phyloP scores from a whole-genome alignment of 2,888 invertebrate genomes.

The Tricholauxania praeusta region DNA sequence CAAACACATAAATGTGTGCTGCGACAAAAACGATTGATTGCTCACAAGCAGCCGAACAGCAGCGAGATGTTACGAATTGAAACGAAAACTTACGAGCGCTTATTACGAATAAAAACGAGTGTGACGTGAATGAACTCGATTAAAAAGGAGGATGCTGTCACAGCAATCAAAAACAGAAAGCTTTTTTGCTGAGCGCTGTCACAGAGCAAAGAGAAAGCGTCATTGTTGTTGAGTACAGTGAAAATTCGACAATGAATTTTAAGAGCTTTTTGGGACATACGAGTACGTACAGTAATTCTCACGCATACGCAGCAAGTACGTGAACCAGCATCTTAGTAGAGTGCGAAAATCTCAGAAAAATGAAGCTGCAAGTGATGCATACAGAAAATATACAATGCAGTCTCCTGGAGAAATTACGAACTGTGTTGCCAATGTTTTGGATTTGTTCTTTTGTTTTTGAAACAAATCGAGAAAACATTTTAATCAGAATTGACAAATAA shows the following conservation, averaged over 20 bases:
- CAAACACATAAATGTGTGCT: background rate
- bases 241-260: background rate
- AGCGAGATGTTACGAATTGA: conserved; percentile 1
- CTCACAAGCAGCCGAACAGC: conserved; percentile 10
- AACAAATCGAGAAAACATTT: too few species aligned
- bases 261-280: conserved; percentile 47
- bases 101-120: conserved; percentile 35
- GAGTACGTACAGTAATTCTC: conserved; percentile 12
- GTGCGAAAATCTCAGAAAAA: too few species aligned
- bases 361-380: conserved; percentile 21
- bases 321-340: too few species aligned
- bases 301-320: conserved; percentile 36
- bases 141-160: conserved; percentile 6
- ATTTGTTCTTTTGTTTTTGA: too few species aligned
- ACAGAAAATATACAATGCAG: conserved; percentile 32
- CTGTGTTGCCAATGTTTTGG: too few species aligned
- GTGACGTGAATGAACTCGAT: conserved; percentile 25
- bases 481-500: too few species aligned
- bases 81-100: conserved; percentile 37
- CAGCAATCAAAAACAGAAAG: background rate
- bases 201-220: conserved; percentile 9
- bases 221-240: too few species aligned
- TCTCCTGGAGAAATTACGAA: background rate
- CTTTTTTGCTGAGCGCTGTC: background rate
- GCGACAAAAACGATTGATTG: background rate